A percentile compares a stretch with the other conserved stretches of the same genome.
phyloP scores from a whole-genome alignment of 2,888 invertebrate genomes.

The Mystacides longicornis region DNA sequence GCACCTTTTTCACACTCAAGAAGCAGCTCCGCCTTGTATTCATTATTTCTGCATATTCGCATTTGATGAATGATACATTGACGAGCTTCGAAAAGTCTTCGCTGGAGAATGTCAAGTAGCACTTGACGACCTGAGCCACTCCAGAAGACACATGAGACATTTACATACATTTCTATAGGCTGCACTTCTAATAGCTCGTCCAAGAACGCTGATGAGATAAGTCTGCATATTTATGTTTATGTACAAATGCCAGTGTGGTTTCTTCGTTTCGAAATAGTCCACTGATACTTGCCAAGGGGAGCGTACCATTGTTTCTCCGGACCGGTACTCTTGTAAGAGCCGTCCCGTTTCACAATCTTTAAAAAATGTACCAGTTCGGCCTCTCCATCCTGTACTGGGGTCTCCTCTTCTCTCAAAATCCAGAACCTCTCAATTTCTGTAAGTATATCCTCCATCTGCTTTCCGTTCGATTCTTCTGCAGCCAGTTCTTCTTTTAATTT shows the following conservation, averaged over 20 bases:
- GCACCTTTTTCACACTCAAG: slow-evolving; percentile 9
- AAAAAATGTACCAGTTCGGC: too few relatives aligned
- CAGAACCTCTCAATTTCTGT: too few relatives aligned
- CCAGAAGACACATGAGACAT: slow-evolving; percentile 6
- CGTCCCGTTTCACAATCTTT: too few relatives aligned
- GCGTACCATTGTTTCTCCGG: too few relatives aligned
- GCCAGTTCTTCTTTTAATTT: too few relatives aligned
- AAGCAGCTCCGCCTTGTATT: not conserved
- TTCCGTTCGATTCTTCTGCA: too few relatives aligned
- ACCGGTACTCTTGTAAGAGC: too few relatives aligned
- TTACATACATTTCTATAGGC: slow-evolving; percentile 1
- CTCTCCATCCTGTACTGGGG: too few relatives aligned
- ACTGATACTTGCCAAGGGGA: slow-evolving; percentile 10
- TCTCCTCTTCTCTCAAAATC: too few relatives aligned
- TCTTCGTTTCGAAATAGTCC: slow-evolving; percentile 5
- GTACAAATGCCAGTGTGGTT: slow-evolving; percentile 14
- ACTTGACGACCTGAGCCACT: slow-evolving; percentile 12
- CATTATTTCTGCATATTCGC: slow-evolving; percentile 11
- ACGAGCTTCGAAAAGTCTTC: slow-evolving; percentile 16
- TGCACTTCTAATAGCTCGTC: slow-evolving; percentile 9
- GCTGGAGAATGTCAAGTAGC: slow-evolving; percentile 9
- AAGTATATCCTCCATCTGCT: too few relatives aligned
- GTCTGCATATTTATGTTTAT: slow-evolving; percentile 11
- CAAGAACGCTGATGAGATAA: slow-evolving; percentile 4
- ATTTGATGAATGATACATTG: slow-evolving; percentile 16